Percentiles rank a stretch among this genome's conserved stretches.
These are phyloP conservation scores for Lutraria lutraria DNA, from an alignment of 2,888 invertebrate species.

Conservation along the genomic window DNA sequence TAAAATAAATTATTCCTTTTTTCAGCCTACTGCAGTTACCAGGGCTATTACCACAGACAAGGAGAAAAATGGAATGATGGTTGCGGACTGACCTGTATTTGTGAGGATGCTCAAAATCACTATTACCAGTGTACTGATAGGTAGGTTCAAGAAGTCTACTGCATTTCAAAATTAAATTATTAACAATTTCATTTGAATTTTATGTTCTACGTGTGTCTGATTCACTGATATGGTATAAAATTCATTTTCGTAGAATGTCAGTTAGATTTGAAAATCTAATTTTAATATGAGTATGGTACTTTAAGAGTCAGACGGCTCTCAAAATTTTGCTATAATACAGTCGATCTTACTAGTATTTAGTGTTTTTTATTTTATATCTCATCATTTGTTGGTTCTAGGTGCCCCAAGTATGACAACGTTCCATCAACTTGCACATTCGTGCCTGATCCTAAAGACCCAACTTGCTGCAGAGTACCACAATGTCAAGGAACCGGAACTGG, in stretches of 20 bases:
- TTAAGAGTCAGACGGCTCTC: too few species aligned
- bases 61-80: slow-evolving; percentile 76
- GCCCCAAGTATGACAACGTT: slow-evolving; percentile 76
- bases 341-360: too few species aligned
- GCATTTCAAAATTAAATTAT: too few species aligned
- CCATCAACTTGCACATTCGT: slow-evolving; percentile 77
- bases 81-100: slow-evolving; percentile 73
- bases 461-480: slow-evolving; percentile 79
- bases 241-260: too few species aligned
- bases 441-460: slow-evolving; percentile 79
- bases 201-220: too few species aligned
- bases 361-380: too few species aligned
- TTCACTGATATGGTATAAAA: too few species aligned
- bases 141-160: too few species aligned
- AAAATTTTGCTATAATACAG: too few species aligned
- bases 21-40: slow-evolving; percentile 75
- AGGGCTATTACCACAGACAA: slow-evolving; percentile 73
- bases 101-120: slow-evolving; percentile 75
- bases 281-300: too few species aligned
- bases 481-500: slow-evolving; percentile 74
- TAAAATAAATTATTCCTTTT: slow-evolving; percentile 12
- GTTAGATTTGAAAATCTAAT: too few species aligned
- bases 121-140: slow-evolving; percentile 79
- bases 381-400: slow-evolving; percentile 61
- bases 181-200: neutral